Base-by-base conservation (phyloP, 2,888 invertebrate species). In the Stramonita haemastoma region DNA sequence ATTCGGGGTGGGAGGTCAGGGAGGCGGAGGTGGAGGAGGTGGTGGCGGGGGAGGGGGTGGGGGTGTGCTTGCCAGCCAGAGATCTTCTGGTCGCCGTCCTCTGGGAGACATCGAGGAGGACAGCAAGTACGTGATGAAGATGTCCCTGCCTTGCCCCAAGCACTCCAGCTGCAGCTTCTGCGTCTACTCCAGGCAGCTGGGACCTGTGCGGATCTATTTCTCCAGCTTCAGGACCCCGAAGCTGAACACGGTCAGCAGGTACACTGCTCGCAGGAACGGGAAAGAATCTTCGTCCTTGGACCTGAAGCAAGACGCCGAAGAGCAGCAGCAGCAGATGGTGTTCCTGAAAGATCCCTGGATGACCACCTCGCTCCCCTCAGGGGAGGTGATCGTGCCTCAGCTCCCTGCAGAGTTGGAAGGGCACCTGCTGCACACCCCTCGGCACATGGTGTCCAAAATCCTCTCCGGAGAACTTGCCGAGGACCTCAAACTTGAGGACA, bases 141-240 rank as follows among this genome's bases (percentile, higher is more conserved):
- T 90, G 77, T 84, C 84, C 32, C 87, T 91, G 17, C 91, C 91
- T 1, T 90, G 91, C 36, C 86, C 60, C 2, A 29, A n/a, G 29
- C 56, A 86, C 17, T 73, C 34, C 29, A 86, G 84, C 8, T 91
- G 91, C 77, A 87, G 89, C 73, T 89, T 89, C 87, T 91, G 91
- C 60, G 90, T 90, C 29, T 91, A 89, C 56, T 85, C 91, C 22
- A 34, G 89, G 2, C 89, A 88, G 46, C 85, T 91, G 19, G 91
- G 91, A 13, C 91, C 91, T 4, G 91, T 91, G 81, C 86, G 84
- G 26, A 73, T 91, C 57, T 89, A 89, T 46, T 70, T 91, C 79
- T 89, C 88, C 34, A 86, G 70, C 66, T 34, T 86, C 22, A 19
- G 86, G 19, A n/a, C 19, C 0, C 29, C 81, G 1, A 36, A 81